These are phyloP conservation scores for Coptodon bakossiorum DNA, from an alignment of 2,113 vertebrate genomes.

Conservation along the genomic window DNA sequence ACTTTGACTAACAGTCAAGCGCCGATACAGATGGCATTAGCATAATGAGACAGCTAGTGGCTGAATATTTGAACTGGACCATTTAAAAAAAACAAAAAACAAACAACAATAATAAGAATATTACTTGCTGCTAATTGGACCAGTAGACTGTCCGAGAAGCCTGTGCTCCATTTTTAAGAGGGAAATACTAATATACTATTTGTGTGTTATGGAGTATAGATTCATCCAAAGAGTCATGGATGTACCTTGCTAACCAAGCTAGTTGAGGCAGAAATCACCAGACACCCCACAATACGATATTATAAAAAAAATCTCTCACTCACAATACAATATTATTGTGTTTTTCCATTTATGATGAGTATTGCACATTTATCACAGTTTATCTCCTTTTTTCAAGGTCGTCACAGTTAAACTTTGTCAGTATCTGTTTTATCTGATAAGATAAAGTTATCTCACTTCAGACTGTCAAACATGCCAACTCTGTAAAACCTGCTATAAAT, in stretches of 20 bases:
- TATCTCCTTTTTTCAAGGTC: not conserved
- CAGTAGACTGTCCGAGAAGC: fast-evolving
- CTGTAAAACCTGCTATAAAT: not conserved
- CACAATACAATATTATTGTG: not conserved
- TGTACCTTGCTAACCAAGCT: not conserved
- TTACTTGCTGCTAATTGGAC: not conserved
- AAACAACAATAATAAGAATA: not conserved
- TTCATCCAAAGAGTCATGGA: not conserved
- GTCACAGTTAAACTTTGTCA: not conserved
- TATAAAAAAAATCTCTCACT: not conserved
- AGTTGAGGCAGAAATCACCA: not conserved
- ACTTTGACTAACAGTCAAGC: not conserved
- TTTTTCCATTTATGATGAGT: not conserved
- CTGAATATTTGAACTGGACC: not conserved
- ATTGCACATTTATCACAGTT: not conserved
- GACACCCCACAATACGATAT: not conserved
- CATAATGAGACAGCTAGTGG: not conserved
- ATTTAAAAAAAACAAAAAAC: too few relatives aligned
- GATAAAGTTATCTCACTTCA: not conserved
- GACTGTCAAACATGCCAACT: not conserved
- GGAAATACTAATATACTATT: fast-evolving
- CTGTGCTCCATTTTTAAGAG: not conserved
- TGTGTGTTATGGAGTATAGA: not conserved
- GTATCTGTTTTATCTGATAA: not conserved
- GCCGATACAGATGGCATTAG: not conserved